Percentiles rank a stretch among this genome's conserved stretches.
phyloP scores from a whole-genome alignment of 2,888 invertebrate genomes.

The Eudemis profundana region DNA sequence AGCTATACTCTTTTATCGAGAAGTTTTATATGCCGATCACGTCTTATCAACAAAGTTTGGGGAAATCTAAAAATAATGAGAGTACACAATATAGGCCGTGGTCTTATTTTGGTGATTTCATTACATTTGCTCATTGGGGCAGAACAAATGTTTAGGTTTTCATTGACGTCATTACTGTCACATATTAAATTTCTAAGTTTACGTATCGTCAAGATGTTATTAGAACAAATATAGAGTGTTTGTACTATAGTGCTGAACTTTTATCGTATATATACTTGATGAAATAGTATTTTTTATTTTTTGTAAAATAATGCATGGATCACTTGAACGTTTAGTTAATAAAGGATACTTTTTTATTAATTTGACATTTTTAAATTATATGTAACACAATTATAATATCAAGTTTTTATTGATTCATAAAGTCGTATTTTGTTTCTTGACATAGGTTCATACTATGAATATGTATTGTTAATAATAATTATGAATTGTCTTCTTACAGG shows the following conservation, averaged over 20 bases:
- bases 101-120: constrained; percentile 25
- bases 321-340: too few species aligned
- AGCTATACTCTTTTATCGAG: not conserved
- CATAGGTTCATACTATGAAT: too few species aligned
- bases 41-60: constrained; percentile 12
- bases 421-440: too few species aligned
- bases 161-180: constrained; percentile 25
- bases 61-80: constrained; percentile 18
- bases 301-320: too few species aligned
- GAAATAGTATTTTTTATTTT: not conserved
- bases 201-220: too few species aligned
- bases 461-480: not conserved
- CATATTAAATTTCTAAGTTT: constrained; percentile 13
- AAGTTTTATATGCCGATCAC: constrained; percentile 7
- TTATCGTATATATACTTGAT: too few species aligned
- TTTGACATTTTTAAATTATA: too few species aligned
- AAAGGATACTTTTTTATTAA: too few species aligned
- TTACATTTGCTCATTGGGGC: constrained; percentile 9
- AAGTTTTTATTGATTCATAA: too few species aligned
- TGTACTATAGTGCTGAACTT: too few species aligned
- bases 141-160: constrained; percentile 23
- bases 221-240: too few species aligned
- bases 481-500: constrained; percentile 54
- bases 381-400: too few species aligned
- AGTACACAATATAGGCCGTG: constrained; percentile 10